Evolutionary conservation across 2,113 vertebrate species (phyloP).

Genomic region (Pedionomus torquatus): DNA sequence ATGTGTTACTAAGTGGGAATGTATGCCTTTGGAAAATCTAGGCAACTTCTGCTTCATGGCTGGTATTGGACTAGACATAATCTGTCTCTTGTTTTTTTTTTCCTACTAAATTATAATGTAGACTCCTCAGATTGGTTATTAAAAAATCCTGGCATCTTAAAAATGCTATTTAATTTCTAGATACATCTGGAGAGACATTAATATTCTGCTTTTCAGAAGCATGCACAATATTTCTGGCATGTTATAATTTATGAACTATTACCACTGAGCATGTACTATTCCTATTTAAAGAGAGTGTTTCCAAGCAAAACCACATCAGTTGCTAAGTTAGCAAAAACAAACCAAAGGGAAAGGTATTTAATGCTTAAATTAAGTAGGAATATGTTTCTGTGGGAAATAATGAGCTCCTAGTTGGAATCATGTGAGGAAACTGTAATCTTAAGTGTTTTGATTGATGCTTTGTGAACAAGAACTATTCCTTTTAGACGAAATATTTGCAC

Average conservation of each 20-base stretch:
- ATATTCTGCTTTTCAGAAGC: not conserved
- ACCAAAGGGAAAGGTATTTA: not conserved
- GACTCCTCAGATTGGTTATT: constrained; percentile 10
- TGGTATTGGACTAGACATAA: not conserved
- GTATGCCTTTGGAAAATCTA: not conserved
- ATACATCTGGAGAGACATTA: not conserved
- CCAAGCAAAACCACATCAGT: not conserved
- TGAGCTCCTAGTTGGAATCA: not conserved
- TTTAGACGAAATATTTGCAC: not conserved
- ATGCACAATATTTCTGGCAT: not conserved
- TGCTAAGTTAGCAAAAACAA: not conserved
- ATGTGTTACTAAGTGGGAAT: not conserved
- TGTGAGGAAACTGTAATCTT: not conserved
- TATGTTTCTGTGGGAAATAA: not conserved
- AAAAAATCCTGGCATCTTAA: not conserved
- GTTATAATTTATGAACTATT: not conserved
- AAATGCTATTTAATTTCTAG: constrained; percentile 18
- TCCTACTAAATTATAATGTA: not conserved
- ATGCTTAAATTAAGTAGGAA: not conserved
- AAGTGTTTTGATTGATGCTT: not conserved
- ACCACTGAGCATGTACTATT: not conserved
- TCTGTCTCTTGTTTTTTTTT: not conserved
- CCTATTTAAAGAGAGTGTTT: not conserved
- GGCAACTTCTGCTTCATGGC: not conserved
- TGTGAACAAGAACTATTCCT: not conserved